These are phyloP conservation scores for Myxocyprinus asiaticus DNA, from an alignment of 2,113 vertebrate genomes.

Conservation along the genomic window DNA sequence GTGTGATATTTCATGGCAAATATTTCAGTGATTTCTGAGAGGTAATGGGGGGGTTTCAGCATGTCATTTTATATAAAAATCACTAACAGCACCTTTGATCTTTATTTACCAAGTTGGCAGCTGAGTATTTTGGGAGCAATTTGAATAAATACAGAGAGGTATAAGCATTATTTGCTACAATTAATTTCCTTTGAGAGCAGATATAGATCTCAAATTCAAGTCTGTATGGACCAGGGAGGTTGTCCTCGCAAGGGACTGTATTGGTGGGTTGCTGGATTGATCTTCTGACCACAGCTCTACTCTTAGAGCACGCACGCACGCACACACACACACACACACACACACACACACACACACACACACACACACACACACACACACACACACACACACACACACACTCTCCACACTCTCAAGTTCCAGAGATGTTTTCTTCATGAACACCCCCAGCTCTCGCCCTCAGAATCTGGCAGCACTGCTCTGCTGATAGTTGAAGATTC, in stretches of 20 bases:
- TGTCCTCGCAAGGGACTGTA: too few species aligned
- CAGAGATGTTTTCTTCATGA: slow-evolving; percentile 13
- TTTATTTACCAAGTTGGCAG: too few species aligned
- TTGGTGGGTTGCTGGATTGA: background rate
- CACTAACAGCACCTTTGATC: too few species aligned
- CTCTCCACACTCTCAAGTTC: slow-evolving; percentile 1
- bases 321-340: slow-evolving; percentile 17
- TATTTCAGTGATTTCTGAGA: too few species aligned
- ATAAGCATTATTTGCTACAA: background rate
- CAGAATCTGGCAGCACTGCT: slow-evolving; percentile 22
- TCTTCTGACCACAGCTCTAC: background rate
- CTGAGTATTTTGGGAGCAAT: too few species aligned
- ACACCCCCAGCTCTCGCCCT: slow-evolving; percentile 11
- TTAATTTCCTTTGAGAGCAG: background rate
- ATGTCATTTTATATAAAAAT: too few species aligned
- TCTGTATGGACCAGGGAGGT: too few species aligned
- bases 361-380: slow-evolving; percentile 4
- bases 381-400: slow-evolving; percentile 20
- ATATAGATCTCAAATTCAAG: background rate
- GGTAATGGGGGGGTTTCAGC: too few species aligned
- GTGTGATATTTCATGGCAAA: too few species aligned
- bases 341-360: slow-evolving; percentile 24
- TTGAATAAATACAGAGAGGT: background rate
- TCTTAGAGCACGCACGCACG: too few species aligned
- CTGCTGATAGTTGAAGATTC: background rate